phyloP scores from a whole-genome alignment of 2,888 invertebrate genomes.

The Branchellion lobata region DNA sequence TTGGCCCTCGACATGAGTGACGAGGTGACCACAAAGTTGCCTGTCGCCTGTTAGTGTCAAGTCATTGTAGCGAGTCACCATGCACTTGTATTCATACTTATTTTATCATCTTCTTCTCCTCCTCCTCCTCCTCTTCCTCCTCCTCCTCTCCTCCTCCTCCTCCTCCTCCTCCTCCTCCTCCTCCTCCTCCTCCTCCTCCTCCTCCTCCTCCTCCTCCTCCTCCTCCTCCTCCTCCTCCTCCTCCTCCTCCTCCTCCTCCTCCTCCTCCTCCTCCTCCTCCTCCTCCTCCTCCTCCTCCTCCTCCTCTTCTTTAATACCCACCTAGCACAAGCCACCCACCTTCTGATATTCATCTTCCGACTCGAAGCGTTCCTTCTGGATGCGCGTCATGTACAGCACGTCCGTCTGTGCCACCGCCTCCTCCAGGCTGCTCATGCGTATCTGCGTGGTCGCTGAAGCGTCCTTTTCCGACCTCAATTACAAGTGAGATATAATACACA shows the following conservation, averaged over 20 bases:
- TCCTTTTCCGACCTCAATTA: neutral
- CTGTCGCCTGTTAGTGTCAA: conserved; percentile 77
- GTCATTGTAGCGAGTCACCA: too few species aligned
- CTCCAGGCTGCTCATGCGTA: conserved; percentile 68
- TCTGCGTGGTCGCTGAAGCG: conserved; percentile 52
- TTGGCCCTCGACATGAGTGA: conserved; percentile 92
- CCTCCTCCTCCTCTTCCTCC: too few species aligned
- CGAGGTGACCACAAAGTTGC: conserved; percentile 82
- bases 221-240: too few species aligned
- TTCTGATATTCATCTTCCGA: conserved; percentile 80
- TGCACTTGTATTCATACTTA: neutral
- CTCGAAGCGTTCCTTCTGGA: conserved; percentile 88
- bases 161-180: too few species aligned
- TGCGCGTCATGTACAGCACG: conserved; percentile 95
- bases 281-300: too few species aligned
- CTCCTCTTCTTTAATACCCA: too few species aligned
- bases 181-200: too few species aligned
- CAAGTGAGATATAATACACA: neutral
- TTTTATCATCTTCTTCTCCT: neutral
- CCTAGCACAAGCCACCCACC: conserved; percentile 65
- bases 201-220: too few species aligned
- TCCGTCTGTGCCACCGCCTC: conserved; percentile 88
- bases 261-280: too few species aligned
- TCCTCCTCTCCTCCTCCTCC: too few species aligned
- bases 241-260: too few species aligned